Conservation (phyloP, 2,888 invertebrate species). For the Papilio demoleus region DNA sequence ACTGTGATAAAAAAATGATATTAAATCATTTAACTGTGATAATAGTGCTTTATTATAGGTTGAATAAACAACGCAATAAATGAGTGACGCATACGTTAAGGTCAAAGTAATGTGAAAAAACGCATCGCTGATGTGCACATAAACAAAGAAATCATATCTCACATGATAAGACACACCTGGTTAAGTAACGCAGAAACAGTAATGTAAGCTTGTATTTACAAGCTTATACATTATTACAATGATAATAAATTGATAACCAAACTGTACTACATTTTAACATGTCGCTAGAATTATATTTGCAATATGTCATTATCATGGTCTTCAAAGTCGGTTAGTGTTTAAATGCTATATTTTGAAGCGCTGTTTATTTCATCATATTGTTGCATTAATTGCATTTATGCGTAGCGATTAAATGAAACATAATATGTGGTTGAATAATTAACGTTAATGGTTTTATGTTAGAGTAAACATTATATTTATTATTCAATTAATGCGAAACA, state of each 20-base stretch:
- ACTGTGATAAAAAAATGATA: neutral
- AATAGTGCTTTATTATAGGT: constrained; percentile 9
- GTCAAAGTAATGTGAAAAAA: constrained; percentile 32
- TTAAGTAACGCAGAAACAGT: neutral
- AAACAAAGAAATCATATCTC: constrained; percentile 30
- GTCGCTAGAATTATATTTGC: too few species aligned
- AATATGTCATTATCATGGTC: constrained; percentile 51
- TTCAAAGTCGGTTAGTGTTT: constrained; percentile 45
- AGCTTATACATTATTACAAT: neutral
- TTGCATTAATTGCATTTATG: constrained; percentile 39
- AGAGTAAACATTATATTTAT: constrained; percentile 16
- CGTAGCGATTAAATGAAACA: constrained; percentile 26
- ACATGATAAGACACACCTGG: constrained; percentile 16
- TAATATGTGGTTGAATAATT: constrained; percentile 13
- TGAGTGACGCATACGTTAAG: constrained; percentile 33
- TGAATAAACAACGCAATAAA: constrained; percentile 36
- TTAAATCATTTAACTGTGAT: constrained; percentile 11
- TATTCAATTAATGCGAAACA: constrained; percentile 6
- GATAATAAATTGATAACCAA: neutral
- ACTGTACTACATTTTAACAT: neutral
- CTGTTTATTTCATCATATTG: constrained; percentile 22
- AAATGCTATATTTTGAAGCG: constrained; percentile 26
- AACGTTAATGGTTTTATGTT: neutral
- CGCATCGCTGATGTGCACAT: constrained; percentile 1
- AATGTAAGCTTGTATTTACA: constrained; percentile 2